Conservation (phyloP, 2,113 vertebrate species). For the Accipiter cooperii region DNA sequence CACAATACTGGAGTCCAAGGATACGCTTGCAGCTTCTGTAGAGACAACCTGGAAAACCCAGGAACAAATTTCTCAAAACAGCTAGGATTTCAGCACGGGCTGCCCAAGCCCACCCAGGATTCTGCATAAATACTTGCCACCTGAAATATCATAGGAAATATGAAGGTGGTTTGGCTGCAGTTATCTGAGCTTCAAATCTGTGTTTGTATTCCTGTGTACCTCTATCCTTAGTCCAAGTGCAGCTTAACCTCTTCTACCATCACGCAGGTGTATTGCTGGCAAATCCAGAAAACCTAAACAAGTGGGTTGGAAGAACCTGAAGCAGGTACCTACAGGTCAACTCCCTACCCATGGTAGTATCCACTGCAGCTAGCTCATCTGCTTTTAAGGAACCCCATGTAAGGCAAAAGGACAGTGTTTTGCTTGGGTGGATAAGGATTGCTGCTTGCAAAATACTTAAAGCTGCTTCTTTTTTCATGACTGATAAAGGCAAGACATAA, state of each 20-base stretch:
- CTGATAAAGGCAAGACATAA: not conserved
- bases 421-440: not conserved
- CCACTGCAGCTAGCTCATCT: not conserved
- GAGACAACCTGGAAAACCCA: not conserved
- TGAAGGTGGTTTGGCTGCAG: not conserved
- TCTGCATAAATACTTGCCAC: not conserved
- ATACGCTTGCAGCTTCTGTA: not conserved
- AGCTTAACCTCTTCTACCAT: not conserved
- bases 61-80: not conserved
- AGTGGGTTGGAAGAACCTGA: not conserved
- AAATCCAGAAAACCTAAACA: not conserved
- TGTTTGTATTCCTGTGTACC: not conserved
- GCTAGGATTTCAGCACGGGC: not conserved
- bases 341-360: not conserved
- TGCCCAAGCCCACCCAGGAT: not conserved
- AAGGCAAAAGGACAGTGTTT: not conserved
- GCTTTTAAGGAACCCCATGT: rapidly evolving
- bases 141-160: not conserved
- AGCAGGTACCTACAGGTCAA: not conserved
- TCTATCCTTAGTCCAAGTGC: not conserved
- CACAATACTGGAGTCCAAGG: not conserved
- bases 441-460: not conserved
- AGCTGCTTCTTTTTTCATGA: not conserved
- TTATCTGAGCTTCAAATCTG: not conserved
- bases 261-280: not conserved